Evolutionary conservation across 2,797 vertebrate genomes (phyloP), one percentile per base, ranked within the genome.

Genomic region (Aulostomus chinensis): DNA sequence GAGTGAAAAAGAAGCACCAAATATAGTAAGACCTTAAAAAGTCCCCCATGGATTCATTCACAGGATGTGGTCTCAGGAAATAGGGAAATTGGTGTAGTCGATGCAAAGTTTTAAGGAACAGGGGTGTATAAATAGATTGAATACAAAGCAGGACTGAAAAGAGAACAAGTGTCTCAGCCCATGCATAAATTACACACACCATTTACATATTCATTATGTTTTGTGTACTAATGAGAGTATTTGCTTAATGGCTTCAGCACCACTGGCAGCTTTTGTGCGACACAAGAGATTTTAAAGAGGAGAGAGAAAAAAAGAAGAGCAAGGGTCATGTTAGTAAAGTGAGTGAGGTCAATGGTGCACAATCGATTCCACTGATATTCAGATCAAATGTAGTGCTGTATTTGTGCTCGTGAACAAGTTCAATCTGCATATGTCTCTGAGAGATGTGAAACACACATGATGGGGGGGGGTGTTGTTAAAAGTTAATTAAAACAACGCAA

Each of bases 161-260:
- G 74, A 73, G 74, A 73, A 80, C 58, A 76, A 67, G 68, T 76
- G 73, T 78, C 61, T 75, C 57, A 72, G 52, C 58, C 60, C 47
- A 79, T 87, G 83, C 88, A 88, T 90, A 90, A 87, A 91, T 89
- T 88, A 84, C 86, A 88, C 81, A 79, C 81, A 34, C 51, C 73
- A 89, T 91, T 91, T 90, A 85, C 91, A 92, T 91, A 91, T 88
- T 85, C 87, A 89, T 90, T 83, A 85, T 88, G 83, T 86, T 89
- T 86, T 85, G 86, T 88, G 85, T 91, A 86, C 88, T 89, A 91
- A 92, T 91, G 84, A 83, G 67, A 83, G 80, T 76, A 85, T 92
- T 91, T 89, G 83, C 86, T 89, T 91, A 81, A 86, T 87, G 73
- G 80, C 78, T 83, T 85, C 71, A 63, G 51, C 71, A 79, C 58